Evolutionary conservation across 2,888 invertebrate species (phyloP).

Genomic region (Hesperia comma): DNA sequence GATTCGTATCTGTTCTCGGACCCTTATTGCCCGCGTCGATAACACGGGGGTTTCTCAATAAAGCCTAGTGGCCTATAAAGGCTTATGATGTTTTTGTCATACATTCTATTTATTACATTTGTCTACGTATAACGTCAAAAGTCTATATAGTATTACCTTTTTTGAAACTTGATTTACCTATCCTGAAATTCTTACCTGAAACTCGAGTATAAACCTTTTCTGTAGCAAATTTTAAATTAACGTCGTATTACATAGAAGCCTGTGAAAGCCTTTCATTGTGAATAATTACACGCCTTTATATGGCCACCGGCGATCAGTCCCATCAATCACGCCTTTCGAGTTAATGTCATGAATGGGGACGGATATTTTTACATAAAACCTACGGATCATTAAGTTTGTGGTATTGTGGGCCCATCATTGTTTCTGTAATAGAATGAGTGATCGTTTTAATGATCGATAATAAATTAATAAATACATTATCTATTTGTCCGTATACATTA

Average conservation of each 20-base stretch:
- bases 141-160: too few relatives aligned
- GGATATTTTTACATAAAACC: background rate
- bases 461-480: too few relatives aligned
- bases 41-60: background rate
- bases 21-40: background rate
- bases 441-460: too few relatives aligned
- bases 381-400: background rate
- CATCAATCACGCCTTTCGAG: constrained; percentile 16
- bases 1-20: background rate
- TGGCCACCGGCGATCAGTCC: background rate
- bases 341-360: constrained; percentile 2
- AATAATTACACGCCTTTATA: constrained; percentile 30
- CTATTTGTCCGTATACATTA: too few relatives aligned
- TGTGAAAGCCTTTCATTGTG: constrained; percentile 29
- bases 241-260: constrained; percentile 11
- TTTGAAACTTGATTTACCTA: too few relatives aligned
- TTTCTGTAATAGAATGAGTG: too few relatives aligned
- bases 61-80: background rate
- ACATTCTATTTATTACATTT: too few relatives aligned
- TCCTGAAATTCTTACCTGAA: background rate
- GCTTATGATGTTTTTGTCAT: too few relatives aligned
- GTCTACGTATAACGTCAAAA: too few relatives aligned
- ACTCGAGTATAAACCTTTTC: constrained; percentile 17
- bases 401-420: too few relatives aligned
- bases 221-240: constrained; percentile 20